Base-by-base conservation (phyloP, 2,113 vertebrate genomes). In the Mustelus asterias region DNA sequence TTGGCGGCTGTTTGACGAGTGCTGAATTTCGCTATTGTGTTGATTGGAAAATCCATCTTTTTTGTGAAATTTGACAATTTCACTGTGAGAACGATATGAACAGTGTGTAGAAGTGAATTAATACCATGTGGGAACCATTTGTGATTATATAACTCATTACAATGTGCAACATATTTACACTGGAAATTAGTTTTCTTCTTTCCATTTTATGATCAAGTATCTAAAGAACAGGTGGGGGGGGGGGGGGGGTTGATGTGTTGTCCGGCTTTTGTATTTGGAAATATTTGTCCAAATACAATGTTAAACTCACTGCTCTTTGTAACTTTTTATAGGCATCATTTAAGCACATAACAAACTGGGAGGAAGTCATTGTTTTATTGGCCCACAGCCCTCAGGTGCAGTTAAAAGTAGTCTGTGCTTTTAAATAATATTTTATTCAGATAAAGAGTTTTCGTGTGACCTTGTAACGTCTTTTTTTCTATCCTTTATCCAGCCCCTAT, bases 401-500 rank as follows among this genome's bases (percentile, higher is more conserved):
- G 63, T 93, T 37, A 93, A 65, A 65, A 65, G 60, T 93, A 93
- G 33, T n/a, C 18, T 93, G 37, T 93, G 60, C 60, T 72, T 95
- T 95, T 72, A 95, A 95, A 70, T 70, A 13, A 69, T 95, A 95
- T 72, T 72, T 95, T 70, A 54, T 95, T 72, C 94, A 72, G 94
- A 95, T 95, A 95, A 54, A 72, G 65, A 70, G 65, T 95, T 95
- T 95, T 95, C 94, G 97, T 98, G 97, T 98, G 98, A 98, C 98
- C 98, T 98, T 98, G 98, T 97, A 97, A 97, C 98, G 98, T 98
- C 98, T 98, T 98, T 97, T 98, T 97, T 97, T 97, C 97, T 98
- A 97, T 98, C 97, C 98, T 99, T 99, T 99, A 99, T 99, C 98
- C 99, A 99, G 98, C 98, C 98, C 98, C 98, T 98, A 98, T 99